phyloP scores from a whole-genome alignment of 2,888 invertebrate species.

The Pyrochroa serraticornis region DNA sequence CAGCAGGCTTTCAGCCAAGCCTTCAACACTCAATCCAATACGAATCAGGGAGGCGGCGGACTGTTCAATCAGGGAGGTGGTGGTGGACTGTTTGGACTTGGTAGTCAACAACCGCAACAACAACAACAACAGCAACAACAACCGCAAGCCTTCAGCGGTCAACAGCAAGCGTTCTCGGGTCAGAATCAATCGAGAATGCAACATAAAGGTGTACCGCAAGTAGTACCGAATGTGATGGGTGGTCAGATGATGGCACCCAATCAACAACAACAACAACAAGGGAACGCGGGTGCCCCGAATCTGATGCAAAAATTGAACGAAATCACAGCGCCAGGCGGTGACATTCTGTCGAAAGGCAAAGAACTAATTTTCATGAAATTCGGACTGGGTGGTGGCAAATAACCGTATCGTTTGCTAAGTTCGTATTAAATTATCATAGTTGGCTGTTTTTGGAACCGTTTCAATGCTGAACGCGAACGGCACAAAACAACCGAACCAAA shows the following conservation, averaged over 20 bases:
- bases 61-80: slow-evolving; percentile 23
- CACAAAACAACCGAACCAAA: not conserved
- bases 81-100: too few relatives aligned
- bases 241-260: slow-evolving; percentile 49
- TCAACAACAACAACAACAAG: slow-evolving; percentile 54
- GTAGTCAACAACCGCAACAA: too few relatives aligned
- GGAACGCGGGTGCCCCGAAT: too few relatives aligned
- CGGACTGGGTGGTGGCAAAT: slow-evolving; percentile 77
- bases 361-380: slow-evolving; percentile 95
- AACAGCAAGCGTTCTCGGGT: slow-evolving; percentile 45
- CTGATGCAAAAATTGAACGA: slow-evolving; percentile 90
- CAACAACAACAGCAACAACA: slow-evolving; percentile 42
- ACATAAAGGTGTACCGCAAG: slow-evolving; percentile 63
- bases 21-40: slow-evolving; percentile 35
- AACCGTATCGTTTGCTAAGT: slow-evolving; percentile 41
- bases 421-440: slow-evolving; percentile 14
- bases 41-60: slow-evolving; percentile 6
- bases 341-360: slow-evolving; percentile 90
- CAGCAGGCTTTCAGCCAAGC: slow-evolving; percentile 35
- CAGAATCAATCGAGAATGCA: slow-evolving; percentile 44
- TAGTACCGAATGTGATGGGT: slow-evolving; percentile 56
- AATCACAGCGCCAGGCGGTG: slow-evolving; percentile 87
- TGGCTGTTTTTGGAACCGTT: slow-evolving; percentile 42
- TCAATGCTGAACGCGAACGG: not conserved
- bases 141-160: slow-evolving; percentile 43